These are phyloP conservation scores for Eurytoma adleriae DNA, from an alignment of 2,888 invertebrate genomes.

Conservation along the genomic window DNA sequence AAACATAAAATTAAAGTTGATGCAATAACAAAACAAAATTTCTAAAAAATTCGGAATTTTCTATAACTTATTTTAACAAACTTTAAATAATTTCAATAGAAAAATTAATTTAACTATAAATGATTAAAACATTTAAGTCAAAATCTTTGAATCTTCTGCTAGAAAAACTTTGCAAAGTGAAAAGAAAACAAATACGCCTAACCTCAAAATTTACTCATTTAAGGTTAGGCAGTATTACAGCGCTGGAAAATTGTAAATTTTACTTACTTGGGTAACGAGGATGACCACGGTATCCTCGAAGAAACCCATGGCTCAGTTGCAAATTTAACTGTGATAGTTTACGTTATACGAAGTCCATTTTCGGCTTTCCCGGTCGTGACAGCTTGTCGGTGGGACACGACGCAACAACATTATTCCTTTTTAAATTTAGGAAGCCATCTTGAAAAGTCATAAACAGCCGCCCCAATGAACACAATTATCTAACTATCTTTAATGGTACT, in stretches of 20 bases:
- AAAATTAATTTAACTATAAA: neutral
- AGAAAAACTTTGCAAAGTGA: neutral
- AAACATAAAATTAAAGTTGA: neutral
- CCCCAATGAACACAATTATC: too few relatives aligned
- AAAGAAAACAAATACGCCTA: constrained; percentile 49
- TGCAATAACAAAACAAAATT: neutral
- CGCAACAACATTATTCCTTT: constrained; percentile 21
- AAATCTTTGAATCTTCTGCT: neutral
- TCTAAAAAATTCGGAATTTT: neutral
- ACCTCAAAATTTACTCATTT: constrained; percentile 53
- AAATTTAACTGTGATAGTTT: constrained; percentile 14
- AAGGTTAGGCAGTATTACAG: constrained; percentile 25
- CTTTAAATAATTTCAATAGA: neutral
- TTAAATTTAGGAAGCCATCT: too few relatives aligned
- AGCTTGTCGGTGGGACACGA: constrained; percentile 38
- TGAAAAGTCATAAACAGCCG: too few relatives aligned
- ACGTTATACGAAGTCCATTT: constrained; percentile 45
- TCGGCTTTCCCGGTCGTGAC: constrained; percentile 18
- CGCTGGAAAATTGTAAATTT: neutral
- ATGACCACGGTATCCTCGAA: constrained; percentile 90
- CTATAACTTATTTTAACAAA: neutral
- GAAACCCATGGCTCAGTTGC: constrained; percentile 83
- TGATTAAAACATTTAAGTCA: neutral
- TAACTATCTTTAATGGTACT: too few relatives aligned
- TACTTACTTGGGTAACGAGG: constrained; percentile 86